These are phyloP conservation scores for Euplagia quadripunctaria DNA, from an alignment of 2,888 invertebrate species.

Conservation along the genomic window DNA sequence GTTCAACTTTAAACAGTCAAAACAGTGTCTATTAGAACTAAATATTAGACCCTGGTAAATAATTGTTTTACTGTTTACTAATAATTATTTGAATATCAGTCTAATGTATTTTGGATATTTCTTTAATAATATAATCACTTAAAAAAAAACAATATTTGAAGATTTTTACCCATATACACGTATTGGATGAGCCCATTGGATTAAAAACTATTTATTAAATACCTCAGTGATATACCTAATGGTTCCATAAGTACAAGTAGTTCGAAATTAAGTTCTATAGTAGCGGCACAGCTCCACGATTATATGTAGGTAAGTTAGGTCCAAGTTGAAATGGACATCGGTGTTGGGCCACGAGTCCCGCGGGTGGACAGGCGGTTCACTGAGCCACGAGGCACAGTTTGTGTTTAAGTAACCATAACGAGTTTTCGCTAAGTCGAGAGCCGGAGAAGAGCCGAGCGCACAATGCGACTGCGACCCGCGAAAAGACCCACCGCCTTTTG, in stretches of 20 bases:
- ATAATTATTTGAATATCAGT: too few species aligned
- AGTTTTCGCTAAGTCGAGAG: constrained; percentile 14
- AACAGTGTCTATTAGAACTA: too few species aligned
- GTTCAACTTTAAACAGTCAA: too few species aligned
- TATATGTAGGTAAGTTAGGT: neutral
- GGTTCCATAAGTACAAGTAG: neutral
- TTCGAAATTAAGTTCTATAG: constrained; percentile 1
- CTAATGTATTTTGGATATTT: too few species aligned
- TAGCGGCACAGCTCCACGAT: neutral
- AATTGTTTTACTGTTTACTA: too few species aligned
- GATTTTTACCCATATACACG: too few species aligned
- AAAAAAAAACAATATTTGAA: too few species aligned
- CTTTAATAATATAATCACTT: too few species aligned
- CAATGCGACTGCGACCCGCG: constrained; percentile 11
- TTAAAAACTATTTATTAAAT: too few species aligned
- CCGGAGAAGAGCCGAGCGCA: neutral
- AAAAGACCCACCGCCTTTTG: constrained; percentile 6
- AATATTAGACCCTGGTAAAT: too few species aligned
- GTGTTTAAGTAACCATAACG: constrained; percentile 23
- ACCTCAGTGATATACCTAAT: too few species aligned
- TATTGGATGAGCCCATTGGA: too few species aligned
- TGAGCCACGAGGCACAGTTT: constrained; percentile 9
- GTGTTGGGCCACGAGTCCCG: neutral
- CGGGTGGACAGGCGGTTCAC: neutral
- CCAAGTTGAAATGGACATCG: neutral